These are phyloP conservation scores for Semaprochilodus insignis DNA, from an alignment of 2,797 vertebrate genomes.

Conservation along the genomic window DNA sequence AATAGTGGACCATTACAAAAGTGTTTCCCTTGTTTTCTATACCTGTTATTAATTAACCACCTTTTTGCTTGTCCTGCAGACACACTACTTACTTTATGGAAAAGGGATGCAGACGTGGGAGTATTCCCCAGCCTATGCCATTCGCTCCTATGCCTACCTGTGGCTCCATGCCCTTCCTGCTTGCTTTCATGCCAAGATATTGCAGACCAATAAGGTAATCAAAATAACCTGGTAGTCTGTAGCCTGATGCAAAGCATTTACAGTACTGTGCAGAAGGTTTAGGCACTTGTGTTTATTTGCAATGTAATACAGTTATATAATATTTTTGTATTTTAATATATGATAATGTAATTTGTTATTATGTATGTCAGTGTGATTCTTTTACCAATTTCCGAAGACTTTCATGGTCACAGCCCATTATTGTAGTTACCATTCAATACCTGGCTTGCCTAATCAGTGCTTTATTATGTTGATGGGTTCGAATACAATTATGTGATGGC, in stretches of 20 bases:
- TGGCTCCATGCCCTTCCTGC: constrained; percentile 96
- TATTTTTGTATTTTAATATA: too few relatives aligned
- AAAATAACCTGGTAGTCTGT: not conserved
- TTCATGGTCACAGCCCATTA: too few relatives aligned
- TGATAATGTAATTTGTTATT: too few relatives aligned
- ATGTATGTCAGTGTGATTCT: too few relatives aligned
- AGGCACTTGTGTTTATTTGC: too few relatives aligned
- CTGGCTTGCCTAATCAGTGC: not conserved
- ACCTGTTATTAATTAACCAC: not conserved
- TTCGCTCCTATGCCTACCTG: constrained; percentile 95
- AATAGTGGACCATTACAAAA: not conserved
- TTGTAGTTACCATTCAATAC: too few relatives aligned
- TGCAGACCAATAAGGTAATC: constrained; percentile 95
- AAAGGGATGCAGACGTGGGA: constrained; percentile 99
- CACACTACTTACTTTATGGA: constrained; percentile 95
- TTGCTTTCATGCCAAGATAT: constrained; percentile 91
- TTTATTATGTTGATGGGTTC: too few relatives aligned
- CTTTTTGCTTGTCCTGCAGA: constrained; percentile 73
- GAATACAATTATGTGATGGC: too few relatives aligned
- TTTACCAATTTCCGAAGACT: too few relatives aligned
- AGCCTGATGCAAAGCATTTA: too few relatives aligned
- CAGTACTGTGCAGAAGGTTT: too few relatives aligned
- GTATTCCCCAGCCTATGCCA: constrained; percentile 93
- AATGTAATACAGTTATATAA: too few relatives aligned
- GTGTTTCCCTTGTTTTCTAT: not conserved